phyloP scores from a whole-genome alignment of 2,888 invertebrate species.

The Rhopalosiphum nymphaeae region DNA sequence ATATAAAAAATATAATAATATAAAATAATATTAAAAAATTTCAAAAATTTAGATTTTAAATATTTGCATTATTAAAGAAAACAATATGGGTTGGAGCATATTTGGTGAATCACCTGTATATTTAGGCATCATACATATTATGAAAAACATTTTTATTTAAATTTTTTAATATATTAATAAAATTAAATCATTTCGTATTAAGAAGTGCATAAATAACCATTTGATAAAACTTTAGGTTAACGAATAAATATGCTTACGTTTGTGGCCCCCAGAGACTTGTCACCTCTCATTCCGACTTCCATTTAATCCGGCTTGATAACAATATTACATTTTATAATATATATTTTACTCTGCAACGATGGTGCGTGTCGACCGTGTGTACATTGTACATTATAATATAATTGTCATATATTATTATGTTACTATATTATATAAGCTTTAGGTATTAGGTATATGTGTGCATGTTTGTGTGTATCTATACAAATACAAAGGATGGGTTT shows the following conservation, averaged over 20 bases:
- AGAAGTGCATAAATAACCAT: neutral
- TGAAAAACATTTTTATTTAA: neutral
- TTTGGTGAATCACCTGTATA: neutral
- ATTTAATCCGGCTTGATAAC: neutral
- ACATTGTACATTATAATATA: neutral
- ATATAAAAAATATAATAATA: too few species aligned
- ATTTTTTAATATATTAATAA: slow-evolving; percentile 1
- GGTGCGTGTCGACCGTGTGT: neutral
- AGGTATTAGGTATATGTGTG: neutral
- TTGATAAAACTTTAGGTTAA: neutral
- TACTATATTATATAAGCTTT: too few species aligned
- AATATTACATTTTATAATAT: neutral
- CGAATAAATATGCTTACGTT: neutral
- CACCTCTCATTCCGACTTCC: neutral
- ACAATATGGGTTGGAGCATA: too few species aligned
- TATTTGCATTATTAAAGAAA: too few species aligned
- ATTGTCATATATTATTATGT: too few species aligned
- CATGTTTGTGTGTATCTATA: neutral
- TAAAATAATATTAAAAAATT: too few species aligned
- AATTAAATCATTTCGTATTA: neutral
- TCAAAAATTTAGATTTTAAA: too few species aligned
- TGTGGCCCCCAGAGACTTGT: neutral
- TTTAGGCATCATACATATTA: neutral
- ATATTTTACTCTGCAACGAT: neutral
- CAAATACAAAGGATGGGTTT: neutral